phyloP scores from a whole-genome alignment of 2,888 invertebrate species.

The Hirtodrosophila duncani region DNA sequence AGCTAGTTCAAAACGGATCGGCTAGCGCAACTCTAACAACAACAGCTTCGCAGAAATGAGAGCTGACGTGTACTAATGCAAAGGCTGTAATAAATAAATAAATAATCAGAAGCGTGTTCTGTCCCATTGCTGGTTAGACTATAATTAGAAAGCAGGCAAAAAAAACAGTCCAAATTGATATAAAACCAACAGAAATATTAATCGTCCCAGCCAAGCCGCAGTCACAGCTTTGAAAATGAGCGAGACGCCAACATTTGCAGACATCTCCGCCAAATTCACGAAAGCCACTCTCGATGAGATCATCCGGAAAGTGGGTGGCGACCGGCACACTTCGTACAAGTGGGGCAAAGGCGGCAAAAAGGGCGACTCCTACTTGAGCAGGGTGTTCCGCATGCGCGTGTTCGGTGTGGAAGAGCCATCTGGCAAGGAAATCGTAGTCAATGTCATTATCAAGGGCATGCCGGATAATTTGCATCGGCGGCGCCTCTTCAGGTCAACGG shows the following conservation, averaged over 20 bases:
- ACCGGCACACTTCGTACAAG: constrained; percentile 77
- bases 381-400: constrained; percentile 82
- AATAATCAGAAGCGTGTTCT: neutral
- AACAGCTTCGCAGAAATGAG: neutral
- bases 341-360: constrained; percentile 79
- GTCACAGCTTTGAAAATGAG: no score
- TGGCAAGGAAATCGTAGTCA: constrained; percentile 73
- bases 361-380: constrained; percentile 86
- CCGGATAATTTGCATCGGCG: no score
- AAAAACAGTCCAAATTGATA: constrained; percentile 8
- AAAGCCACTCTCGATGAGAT: constrained; percentile 78
- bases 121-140: constrained; percentile 4
- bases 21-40: constrained; percentile 6
- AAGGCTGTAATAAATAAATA: constrained; percentile 18
- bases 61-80: constrained; percentile 45
- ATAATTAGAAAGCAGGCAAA: constrained; percentile 7
- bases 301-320: constrained; percentile 73
- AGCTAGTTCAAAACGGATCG: no score
- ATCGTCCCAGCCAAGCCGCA: no score
- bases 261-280: constrained; percentile 77
- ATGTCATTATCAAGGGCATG: constrained; percentile 83
- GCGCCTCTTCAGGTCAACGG: no score
- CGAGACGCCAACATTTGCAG: constrained; percentile 51
- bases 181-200: constrained; percentile 9
- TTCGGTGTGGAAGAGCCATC: constrained; percentile 72